Evolutionary conservation across 2,113 vertebrate species (phyloP), one percentile per base, ranked within the genome.

Genomic region (Cyprinodon brontotheroides): DNA sequence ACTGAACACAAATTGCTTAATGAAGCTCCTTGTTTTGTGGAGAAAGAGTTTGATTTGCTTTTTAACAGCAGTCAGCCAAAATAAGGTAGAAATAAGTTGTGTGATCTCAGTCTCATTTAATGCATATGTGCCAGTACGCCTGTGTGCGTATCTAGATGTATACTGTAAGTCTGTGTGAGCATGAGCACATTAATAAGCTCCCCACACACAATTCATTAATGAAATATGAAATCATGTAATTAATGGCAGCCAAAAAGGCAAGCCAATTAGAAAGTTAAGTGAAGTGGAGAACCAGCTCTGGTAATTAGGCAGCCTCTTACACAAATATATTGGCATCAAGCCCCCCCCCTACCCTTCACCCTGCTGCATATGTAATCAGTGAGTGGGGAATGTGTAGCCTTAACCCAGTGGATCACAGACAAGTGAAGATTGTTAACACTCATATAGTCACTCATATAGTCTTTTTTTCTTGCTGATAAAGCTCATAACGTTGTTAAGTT

Each of bases 221-320:
- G 95, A 95, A 95, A 96, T 96, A 96, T 94, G 96, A 96, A 95
- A 95, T 97, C 94, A 94, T 95, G 95, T 97, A 98, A 98, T 98
- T 98, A 98, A 97, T 94, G 95, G 95, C 95, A 96, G 94, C 92
- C 88, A 96, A 97, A 93, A 96, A 97, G 96, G 95, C 95, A 95
- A 96, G 95, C 94, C 96, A 98, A 97, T 98, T 99, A 98, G 94
- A 96, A 96, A 96, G 97, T 96, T 96, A 96, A 98, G 95, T 95
- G 95, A 96, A 97, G 96, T 97, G 96, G 93, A 96, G 95, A 96
- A 96, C 95, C 94, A 94, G 94, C 95, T 95, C 91, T 92, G 91
- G 91, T 94, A 94, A 95, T 96, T 95, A 96, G 95, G 92, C 94
- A 94, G 94, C 94, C 88, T 93, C 93, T 94, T 95, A 94, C 93